Evolutionary conservation across 2,113 vertebrate genomes (phyloP).

Genomic region (Megaleporinus macrocephalus): DNA sequence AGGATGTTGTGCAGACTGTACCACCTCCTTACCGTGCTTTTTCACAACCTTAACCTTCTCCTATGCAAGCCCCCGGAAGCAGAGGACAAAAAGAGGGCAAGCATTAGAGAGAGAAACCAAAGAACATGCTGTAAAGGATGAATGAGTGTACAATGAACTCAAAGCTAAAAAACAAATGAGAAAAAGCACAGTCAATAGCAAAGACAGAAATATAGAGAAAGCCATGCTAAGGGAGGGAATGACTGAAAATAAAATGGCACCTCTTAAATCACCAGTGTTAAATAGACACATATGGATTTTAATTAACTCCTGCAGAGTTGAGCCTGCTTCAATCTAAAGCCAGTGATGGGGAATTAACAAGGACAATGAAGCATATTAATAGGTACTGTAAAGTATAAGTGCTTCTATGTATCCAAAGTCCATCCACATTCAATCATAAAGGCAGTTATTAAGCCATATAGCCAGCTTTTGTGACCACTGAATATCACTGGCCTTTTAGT

Average conservation of each 20-base stretch:
- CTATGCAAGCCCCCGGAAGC: constrained; percentile 65
- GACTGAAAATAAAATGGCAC: neutral
- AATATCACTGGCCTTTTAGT: neutral
- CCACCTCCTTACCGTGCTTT: constrained; percentile 57
- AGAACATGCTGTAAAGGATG: constrained; percentile 48
- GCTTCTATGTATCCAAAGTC: neutral
- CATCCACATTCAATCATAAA: neutral
- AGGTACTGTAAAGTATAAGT: neutral
- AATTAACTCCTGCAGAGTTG: neutral
- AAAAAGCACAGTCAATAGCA: neutral
- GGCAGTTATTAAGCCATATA: too few relatives aligned
- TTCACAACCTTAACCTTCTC: constrained; percentile 69
- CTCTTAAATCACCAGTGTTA: neutral
- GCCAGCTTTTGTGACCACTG: too few relatives aligned
- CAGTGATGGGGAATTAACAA: neutral
- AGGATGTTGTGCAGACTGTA: constrained; percentile 34
- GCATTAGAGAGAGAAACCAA: constrained; percentile 62
- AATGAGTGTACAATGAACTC: constrained; percentile 49
- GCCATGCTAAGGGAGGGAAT: neutral
- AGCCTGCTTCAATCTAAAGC: neutral
- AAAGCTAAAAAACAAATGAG: constrained; percentile 40
- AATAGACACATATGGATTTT: neutral
- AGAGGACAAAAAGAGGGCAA: constrained; percentile 67
- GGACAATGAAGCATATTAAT: neutral
- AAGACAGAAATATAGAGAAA: neutral